Evolutionary conservation across 2,113 vertebrate species (phyloP), one percentile per base, ranked within the genome.

Genomic region (Anseranas semipalmata): DNA sequence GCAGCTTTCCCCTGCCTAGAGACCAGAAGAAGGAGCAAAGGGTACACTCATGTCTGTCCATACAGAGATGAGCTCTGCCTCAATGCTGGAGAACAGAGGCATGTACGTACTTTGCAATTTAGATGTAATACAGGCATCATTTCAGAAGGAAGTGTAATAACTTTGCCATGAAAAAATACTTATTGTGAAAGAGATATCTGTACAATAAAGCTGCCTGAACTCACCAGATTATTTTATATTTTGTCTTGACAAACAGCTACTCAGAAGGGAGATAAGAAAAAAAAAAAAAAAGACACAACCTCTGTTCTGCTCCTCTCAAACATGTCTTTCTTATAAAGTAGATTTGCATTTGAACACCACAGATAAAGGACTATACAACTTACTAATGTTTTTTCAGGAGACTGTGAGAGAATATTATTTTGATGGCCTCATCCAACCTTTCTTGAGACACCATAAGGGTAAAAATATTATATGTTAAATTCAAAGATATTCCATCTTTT

Each of bases 401-500:
- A 46, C n/a, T 82, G 60, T 55, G 20, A 72, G 75, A 58, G 14
- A 17, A 37, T 70, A 27, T 41, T 72, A 11, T 80, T 92, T 83
- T 83, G 30, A 50, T 37, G n/a, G 48, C 83, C 46, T 85, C 48
- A 79, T 53, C 32, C 8, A 21, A 19, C 20, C 11, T 92, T 95
- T 62, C 35, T 37, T 70, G 28, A 75, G 84, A 55, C 27, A 79
- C 32, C 41, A 9, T 50, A 75, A 85, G n/a, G 19, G 6, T 60
- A 89, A 63, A 13, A 56, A 43, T 22, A 59, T 77, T 56, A 71
- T 37, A 93, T 35, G 39, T 28, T 74, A 67, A 77, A 92, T 30
- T 56, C 1, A 87, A 89, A 95, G 94, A 83, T 82, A 87, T 63
- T 95, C 91, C 13, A 65, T 53, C 58, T 58, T 94, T 82, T 95